Conservation (phyloP, 2,113 vertebrate genomes). For the Calyptommatus sinebrachiatus region DNA sequence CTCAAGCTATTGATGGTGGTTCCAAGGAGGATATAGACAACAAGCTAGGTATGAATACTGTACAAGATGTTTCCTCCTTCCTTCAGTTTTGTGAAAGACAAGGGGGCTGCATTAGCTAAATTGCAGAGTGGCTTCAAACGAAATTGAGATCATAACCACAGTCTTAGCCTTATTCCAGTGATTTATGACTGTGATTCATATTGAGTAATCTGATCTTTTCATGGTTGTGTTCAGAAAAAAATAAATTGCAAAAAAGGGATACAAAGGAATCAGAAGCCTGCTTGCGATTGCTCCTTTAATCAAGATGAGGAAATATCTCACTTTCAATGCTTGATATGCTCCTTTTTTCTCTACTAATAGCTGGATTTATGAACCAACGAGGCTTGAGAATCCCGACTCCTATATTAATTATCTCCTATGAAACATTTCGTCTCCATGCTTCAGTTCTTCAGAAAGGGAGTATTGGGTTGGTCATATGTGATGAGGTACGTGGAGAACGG, state of each 20-base stretch:
- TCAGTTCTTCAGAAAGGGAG: constrained; percentile 85
- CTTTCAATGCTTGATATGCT: background rate
- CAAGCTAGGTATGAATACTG: constrained; percentile 78
- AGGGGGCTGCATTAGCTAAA: background rate
- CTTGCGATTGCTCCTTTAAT: background rate
- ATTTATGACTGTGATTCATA: background rate
- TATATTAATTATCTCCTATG: constrained; percentile 95
- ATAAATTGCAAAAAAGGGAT: background rate
- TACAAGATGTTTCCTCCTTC: background rate
- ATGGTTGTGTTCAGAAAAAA: background rate
- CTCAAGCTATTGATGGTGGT: constrained; percentile 92
- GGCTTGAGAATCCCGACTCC: constrained; percentile 85
- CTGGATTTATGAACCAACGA: constrained; percentile 86
- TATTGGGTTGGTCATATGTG: constrained; percentile 93
- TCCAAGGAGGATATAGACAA: constrained; percentile 90
- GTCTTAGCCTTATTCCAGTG: background rate
- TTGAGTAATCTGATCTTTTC: constrained; percentile 1
- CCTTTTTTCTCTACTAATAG: constrained; percentile 58
- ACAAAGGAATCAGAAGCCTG: background rate
- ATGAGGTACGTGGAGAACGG: constrained; percentile 78
- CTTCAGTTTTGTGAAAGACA: background rate
- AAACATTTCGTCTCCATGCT: constrained; percentile 91
- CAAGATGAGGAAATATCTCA: no score
- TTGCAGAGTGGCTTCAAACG: background rate
- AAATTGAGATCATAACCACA: background rate